A percentile compares a stretch with the other conserved stretches of the same genome.
Conservation (phyloP, 2,113 vertebrate genomes). For the Oophaga pumilio region DNA sequence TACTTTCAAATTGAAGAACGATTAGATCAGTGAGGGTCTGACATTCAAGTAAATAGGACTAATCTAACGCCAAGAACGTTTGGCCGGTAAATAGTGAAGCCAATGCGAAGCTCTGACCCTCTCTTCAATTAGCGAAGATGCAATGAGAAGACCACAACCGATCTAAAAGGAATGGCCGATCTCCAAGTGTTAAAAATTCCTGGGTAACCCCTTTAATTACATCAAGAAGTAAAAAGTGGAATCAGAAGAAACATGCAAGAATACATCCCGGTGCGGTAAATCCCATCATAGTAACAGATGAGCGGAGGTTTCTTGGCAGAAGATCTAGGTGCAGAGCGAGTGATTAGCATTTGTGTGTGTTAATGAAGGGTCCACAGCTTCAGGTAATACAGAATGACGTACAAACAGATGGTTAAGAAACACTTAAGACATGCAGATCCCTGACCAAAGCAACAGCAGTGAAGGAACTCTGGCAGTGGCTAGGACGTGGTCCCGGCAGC, state of each 20-base stretch:
- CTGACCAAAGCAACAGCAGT: constrained; percentile 53
- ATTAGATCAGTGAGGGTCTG: too few species aligned
- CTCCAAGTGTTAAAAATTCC: background rate
- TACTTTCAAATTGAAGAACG: background rate
- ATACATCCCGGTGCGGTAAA: background rate
- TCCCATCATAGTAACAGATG: background rate
- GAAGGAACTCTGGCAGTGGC: constrained; percentile 28
- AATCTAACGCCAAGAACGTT: background rate
- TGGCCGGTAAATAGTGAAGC: background rate
- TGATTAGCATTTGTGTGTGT: background rate
- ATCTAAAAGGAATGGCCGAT: too few species aligned
- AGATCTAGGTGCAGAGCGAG: background rate
- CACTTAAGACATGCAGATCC: constrained; percentile 19
- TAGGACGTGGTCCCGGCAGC: background rate
- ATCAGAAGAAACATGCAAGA: background rate
- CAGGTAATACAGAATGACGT: background rate
- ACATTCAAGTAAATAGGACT: background rate
- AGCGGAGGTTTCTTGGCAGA: background rate
- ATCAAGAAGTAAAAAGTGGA: background rate
- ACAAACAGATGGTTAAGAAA: constrained; percentile 21
- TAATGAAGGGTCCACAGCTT: background rate
- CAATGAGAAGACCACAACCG: too few species aligned
- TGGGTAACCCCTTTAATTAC: background rate
- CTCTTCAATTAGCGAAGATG: too few species aligned
- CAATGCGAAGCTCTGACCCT: too few species aligned